Percentiles rank a stretch among this genome's conserved stretches.
These are phyloP conservation scores for Anoura caudifer DNA, from an alignment of 2,113 vertebrate genomes.

Conservation along the genomic window DNA sequence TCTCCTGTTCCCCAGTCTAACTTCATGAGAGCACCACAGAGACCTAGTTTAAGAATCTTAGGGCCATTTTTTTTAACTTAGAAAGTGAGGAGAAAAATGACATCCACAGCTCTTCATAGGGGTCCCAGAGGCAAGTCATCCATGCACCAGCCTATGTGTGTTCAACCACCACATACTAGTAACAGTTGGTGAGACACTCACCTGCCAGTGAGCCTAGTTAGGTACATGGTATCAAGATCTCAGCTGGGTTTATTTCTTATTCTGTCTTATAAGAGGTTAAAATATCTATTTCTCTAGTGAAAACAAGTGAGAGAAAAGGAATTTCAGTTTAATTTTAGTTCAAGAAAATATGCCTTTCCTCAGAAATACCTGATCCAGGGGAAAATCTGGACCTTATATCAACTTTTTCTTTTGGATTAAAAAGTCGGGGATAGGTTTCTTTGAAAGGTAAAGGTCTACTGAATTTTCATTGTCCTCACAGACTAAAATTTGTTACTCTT, in stretches of 20 bases:
- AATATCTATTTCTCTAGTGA: not conserved
- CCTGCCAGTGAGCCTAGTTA: not conserved
- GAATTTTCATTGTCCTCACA: not conserved
- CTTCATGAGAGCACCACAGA: not conserved
- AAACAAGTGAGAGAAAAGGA: not conserved
- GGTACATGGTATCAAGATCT: not conserved
- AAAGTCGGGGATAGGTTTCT: not conserved
- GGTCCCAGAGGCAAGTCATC: not conserved
- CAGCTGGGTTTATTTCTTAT: not conserved
- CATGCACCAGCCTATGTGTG: not conserved
- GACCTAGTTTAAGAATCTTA: not conserved
- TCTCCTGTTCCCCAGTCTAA: not conserved
- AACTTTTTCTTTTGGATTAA: not conserved
- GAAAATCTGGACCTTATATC: not conserved
- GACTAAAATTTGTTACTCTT: not conserved
- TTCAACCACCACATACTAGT: not conserved
- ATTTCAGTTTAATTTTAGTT: not conserved
- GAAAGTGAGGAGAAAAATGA: not conserved
- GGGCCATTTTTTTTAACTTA: not conserved
- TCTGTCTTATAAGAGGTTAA: not conserved
- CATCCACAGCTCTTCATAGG: not conserved
- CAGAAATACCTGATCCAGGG: not conserved
- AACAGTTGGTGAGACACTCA: not conserved
- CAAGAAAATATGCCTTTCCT: not conserved
- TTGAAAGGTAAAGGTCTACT: not conserved